A percentile compares a stretch with the other conserved stretches of the same genome.
phyloP scores from a whole-genome alignment of 2,113 vertebrate species.

The Epinephelus lanceolatus region DNA sequence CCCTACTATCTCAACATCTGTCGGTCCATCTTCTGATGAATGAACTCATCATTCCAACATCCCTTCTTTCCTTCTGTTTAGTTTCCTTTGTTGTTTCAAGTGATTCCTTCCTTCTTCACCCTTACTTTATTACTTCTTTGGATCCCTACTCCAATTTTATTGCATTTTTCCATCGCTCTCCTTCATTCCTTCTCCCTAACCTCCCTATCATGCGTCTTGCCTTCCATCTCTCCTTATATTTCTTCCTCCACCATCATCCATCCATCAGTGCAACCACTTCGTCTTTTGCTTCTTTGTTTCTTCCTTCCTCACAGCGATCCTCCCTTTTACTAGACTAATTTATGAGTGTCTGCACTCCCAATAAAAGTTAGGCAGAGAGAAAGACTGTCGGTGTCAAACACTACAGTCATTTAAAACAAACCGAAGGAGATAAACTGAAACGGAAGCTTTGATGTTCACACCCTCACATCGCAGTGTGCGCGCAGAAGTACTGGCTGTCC shows the following conservation, averaged over 20 bases:
- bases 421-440: constrained; percentile 5
- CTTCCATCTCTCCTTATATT: neutral
- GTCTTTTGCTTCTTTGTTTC: neutral
- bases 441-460: constrained; percentile 25
- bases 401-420: constrained; percentile 26
- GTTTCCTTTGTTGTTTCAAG: neutral
- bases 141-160: neutral
- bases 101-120: neutral
- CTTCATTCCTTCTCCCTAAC: neutral
- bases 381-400: neutral
- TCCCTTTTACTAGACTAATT: constrained; percentile 5
- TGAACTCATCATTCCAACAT: neutral
- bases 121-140: neutral
- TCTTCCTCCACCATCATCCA: neutral
- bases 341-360: neutral
- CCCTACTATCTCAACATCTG: neutral
- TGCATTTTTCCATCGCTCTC: neutral
- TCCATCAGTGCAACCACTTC: neutral
- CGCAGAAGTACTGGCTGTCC: constrained; percentile 28
- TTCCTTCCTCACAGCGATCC: neutral
- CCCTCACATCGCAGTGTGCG: neutral
- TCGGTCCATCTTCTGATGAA: too few relatives aligned
- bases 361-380: neutral
- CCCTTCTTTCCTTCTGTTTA: neutral
- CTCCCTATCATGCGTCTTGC: neutral